These are phyloP conservation scores for Sardina pilchardus DNA, from an alignment of 2,113 vertebrate species.

Conservation along the genomic window DNA sequence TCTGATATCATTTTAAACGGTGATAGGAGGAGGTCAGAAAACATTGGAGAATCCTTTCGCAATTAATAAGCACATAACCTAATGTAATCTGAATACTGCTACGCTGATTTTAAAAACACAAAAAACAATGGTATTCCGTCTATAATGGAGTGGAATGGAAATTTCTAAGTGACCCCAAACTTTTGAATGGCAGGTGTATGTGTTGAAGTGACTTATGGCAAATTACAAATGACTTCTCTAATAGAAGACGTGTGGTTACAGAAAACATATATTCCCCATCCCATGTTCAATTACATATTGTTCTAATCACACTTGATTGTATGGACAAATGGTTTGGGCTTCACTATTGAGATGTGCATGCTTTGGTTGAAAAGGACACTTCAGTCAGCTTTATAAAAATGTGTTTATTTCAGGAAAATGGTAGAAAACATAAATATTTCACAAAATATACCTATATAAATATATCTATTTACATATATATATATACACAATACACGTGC, in stretches of 20 bases:
- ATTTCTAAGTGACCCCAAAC: no score
- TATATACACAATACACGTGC: neutral
- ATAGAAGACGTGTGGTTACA: neutral
- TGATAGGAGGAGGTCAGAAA: no score
- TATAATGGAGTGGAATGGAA: no score
- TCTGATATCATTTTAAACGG: no score
- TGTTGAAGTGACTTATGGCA: neutral
- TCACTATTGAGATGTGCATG: neutral
- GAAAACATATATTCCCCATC: neutral
- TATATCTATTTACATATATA: constrained; percentile 3
- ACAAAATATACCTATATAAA: neutral
- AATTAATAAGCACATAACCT: no score
- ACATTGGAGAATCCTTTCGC: no score
- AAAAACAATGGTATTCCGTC: no score
- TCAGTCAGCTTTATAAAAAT: neutral
- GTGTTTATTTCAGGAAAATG: neutral
- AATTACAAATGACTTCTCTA: neutral
- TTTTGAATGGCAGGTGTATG: no score
- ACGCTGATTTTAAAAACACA: no score
- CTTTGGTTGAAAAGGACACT: neutral
- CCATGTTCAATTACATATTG: neutral
- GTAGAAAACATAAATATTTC: neutral
- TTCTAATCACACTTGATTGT: neutral
- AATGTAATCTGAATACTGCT: no score
- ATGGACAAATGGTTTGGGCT: neutral